A percentile compares a stretch with the other conserved stretches of the same genome.
Evolutionary conservation across 2,113 vertebrate species (phyloP).

Genomic region (Apaloderma vittatum): DNA sequence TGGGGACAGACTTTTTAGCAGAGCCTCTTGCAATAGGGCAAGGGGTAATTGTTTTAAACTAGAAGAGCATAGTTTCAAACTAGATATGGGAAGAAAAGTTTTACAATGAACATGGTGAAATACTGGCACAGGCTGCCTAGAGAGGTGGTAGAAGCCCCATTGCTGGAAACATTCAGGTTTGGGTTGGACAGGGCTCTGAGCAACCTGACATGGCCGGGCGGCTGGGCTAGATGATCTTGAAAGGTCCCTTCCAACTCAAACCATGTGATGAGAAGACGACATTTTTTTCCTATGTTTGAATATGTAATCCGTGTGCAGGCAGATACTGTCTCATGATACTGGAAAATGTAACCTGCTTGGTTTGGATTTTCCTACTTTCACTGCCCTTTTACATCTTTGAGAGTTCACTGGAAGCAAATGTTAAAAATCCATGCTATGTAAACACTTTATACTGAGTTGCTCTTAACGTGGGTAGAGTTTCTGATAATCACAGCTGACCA

Average conservation of each 20-base stretch:
- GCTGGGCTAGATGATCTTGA: no score
- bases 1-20: background rate
- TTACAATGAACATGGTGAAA: rapidly evolving
- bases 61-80: background rate
- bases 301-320: background rate
- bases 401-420: background rate
- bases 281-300: rapidly evolving
- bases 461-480: background rate
- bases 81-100: background rate
- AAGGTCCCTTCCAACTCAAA: background rate
- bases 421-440: rapidly evolving
- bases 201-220: rapidly evolving
- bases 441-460: background rate
- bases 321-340: background rate
- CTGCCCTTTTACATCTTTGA: background rate
- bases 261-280: background rate
- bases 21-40: rapidly evolving
- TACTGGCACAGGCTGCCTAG: background rate
- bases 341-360: background rate
- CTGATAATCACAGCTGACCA: background rate
- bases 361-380: background rate
- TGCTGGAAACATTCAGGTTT: background rate
- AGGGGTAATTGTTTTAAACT: background rate
- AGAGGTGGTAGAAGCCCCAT: background rate
- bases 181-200: rapidly evolving